Conservation (phyloP, 2,113 vertebrate genomes). For the Zosterops japonicus region DNA sequence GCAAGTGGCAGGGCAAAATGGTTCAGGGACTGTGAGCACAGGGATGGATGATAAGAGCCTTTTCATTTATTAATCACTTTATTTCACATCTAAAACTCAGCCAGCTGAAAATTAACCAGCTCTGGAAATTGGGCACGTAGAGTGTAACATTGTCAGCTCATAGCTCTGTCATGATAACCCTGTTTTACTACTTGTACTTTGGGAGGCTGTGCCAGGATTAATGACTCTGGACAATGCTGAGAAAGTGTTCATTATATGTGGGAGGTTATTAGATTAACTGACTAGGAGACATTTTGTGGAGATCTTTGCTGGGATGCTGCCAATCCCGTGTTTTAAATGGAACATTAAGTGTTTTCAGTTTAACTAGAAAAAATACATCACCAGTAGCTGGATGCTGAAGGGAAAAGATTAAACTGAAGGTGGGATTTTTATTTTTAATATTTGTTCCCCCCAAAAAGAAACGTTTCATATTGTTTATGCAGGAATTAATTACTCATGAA, state of each 20-base stretch:
- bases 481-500: neutral
- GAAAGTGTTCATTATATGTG: neutral
- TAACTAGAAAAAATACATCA: neutral
- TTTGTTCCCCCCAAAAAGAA: neutral
- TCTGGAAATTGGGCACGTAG: neutral
- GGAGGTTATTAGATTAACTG: slow-evolving; percentile 13
- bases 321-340: neutral
- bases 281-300: neutral
- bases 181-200: neutral
- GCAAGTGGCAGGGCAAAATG: neutral
- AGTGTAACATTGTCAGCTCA: neutral
- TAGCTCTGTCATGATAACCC: neutral
- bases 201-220: neutral
- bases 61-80: slow-evolving; percentile 27
- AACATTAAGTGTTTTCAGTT: neutral
- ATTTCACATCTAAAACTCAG: slow-evolving; percentile 12
- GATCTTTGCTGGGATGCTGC: neutral
- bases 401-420: neutral
- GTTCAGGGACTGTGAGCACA: neutral
- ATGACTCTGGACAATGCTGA: neutral
- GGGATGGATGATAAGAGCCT: neutral
- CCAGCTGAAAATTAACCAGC: slow-evolving; percentile 21
- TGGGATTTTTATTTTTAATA: neutral
- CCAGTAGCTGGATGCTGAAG: neutral
- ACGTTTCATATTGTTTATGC: neutral